Evolutionary conservation across 2,113 vertebrate species (phyloP).

Genomic region (Callaeas wilsoni): DNA sequence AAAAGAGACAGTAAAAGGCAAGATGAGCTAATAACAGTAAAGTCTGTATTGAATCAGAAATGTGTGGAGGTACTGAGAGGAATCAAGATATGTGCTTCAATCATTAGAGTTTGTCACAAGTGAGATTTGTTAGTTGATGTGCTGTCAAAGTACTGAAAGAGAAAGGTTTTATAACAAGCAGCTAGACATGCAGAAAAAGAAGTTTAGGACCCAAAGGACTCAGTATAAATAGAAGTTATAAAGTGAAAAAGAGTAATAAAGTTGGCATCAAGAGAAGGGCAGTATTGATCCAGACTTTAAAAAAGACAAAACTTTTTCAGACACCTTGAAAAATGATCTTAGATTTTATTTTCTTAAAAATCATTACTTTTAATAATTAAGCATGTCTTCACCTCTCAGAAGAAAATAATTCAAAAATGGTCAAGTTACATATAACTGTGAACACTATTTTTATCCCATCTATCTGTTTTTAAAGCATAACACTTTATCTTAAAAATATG

Average conservation of each 20-base stretch:
- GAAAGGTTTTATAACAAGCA: conserved; percentile 67
- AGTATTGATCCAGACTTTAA: conserved; percentile 47
- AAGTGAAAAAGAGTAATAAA: conserved; percentile 69
- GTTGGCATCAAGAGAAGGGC: conserved; percentile 32
- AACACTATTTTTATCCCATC: background rate
- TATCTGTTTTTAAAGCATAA: background rate
- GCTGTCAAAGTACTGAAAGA: conserved; percentile 70
- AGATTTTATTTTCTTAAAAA: background rate
- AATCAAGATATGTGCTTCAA: conserved; percentile 78
- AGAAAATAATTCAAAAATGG: background rate
- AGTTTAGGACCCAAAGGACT: conserved; percentile 72
- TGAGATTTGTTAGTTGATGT: conserved; percentile 74
- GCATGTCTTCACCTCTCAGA: background rate
- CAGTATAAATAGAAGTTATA: conserved; percentile 64
- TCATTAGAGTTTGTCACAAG: conserved; percentile 81
- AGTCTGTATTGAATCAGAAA: conserved; percentile 77
- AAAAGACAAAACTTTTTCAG: conserved; percentile 31
- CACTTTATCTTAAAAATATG: background rate
- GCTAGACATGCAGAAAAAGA: conserved; percentile 71
- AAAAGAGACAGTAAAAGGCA: conserved; percentile 71
- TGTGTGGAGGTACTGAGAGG: conserved; percentile 73
- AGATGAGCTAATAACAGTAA: conserved; percentile 75
- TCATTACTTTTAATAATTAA: background rate
- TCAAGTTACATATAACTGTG: background rate
- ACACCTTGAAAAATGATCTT: background rate